Evolutionary conservation across 2,888 invertebrate species (phyloP).

Genomic region (Girardia tigrina): DNA sequence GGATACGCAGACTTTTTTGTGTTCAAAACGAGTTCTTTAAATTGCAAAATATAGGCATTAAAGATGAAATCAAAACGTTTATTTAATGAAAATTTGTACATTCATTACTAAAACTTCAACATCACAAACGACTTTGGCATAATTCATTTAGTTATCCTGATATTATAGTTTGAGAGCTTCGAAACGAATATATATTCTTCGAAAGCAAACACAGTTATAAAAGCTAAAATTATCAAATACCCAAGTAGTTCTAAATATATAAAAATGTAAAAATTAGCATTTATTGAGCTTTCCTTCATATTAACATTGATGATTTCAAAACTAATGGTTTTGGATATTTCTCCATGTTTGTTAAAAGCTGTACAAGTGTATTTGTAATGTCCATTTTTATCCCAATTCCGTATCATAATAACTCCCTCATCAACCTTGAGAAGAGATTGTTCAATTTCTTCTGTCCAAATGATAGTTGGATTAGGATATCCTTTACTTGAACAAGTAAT

Average conservation of each 20-base stretch:
- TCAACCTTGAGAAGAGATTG: not conserved
- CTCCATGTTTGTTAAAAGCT: not conserved
- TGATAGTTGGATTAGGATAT: not conserved
- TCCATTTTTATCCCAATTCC: conserved; percentile 13
- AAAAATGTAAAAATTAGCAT: not conserved
- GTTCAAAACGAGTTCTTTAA: no score
- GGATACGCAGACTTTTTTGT: no score
- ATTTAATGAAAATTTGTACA: no score
- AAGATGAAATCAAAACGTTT: no score
- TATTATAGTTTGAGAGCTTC: no score
- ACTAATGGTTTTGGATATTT: not conserved
- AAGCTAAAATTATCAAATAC: no score
- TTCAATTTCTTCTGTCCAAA: not conserved
- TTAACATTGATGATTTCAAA: not conserved
- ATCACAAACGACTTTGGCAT: no score
- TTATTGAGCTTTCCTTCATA: not conserved
- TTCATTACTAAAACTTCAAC: no score
- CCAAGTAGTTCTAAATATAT: not conserved
- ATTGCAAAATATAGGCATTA: no score
- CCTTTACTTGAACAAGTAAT: not conserved
- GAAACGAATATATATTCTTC: no score
- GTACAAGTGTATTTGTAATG: not conserved
- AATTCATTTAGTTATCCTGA: no score
- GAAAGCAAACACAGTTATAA: no score
- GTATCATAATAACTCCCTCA: not conserved